Conservation (phyloP, 2,113 vertebrate genomes). For the Alligator mississippiensis region DNA sequence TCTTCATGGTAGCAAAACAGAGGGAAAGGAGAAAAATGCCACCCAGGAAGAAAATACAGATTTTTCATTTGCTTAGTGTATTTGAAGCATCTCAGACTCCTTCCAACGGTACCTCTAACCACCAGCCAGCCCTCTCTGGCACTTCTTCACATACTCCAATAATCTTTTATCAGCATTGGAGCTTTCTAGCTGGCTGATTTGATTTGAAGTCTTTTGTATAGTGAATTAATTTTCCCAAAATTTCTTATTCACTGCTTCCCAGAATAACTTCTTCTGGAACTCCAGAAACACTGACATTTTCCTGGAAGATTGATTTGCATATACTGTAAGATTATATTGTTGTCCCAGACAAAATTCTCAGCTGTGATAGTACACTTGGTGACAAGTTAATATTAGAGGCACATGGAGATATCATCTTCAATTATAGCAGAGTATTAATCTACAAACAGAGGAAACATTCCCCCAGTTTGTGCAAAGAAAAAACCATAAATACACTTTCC, state of each 20-base stretch:
- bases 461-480: neutral
- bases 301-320: neutral
- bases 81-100: fast-evolving
- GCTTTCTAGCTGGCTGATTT: neutral
- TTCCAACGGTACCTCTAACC: neutral
- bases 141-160: neutral
- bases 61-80: neutral
- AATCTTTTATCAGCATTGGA: neutral
- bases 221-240: neutral
- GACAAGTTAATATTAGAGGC: neutral
- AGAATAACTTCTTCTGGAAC: neutral
- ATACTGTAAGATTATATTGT: neutral
- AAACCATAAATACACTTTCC: neutral
- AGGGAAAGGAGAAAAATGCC: neutral
- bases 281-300: slow-evolving; percentile 12
- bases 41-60: neutral
- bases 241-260: slow-evolving; percentile 8
- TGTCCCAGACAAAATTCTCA: slow-evolving; percentile 23
- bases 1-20: neutral
- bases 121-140: neutral
- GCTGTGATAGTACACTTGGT: neutral
- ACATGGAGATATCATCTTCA: neutral
- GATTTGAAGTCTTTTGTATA: neutral
- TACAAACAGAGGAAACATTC: neutral
- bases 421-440: neutral